Base-by-base conservation (phyloP, 2,797 vertebrate species). In the Rhinatrema bivittatum region DNA sequence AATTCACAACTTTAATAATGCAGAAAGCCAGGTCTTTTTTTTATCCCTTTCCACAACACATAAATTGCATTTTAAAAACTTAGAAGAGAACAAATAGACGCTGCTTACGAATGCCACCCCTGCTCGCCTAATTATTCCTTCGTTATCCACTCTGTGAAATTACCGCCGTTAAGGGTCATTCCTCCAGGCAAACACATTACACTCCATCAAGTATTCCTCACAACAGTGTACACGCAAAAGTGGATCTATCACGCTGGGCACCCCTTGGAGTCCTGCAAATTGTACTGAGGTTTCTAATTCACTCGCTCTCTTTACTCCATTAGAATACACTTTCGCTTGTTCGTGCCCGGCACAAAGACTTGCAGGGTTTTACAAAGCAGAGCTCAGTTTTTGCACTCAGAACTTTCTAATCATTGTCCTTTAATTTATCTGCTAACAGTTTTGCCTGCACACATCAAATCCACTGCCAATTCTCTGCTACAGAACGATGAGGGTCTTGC, bases 51-150 rank as follows among this genome's bases (percentile, higher is more conserved):
- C 12, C 47, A n/a, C 36, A 62, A 66, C 18, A 46, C 44, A 31
- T 16, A 3, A 1, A 50, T 42, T 42, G 12, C 9, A 29, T 32
- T 29, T 29, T 27, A 53, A 60, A 61, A 57, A 46, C 60, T 56
- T 47, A 20, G 68, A 41, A 53, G 53, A 9, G 57, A 58, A 70
- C 46, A 25, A 32, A 51, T 64, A 53, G 1, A 2, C 15, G 26
- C n/a, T 34, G 33, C 5, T 14, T 41, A n/a, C n/a, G n/a, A n/a
- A n/a, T n/a, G n/a, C 38, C 28, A 22, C 2, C 2, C 16, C 30
- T 39, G 6, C 29, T 57, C 46, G 14, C 42, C 34, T 65, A 68
- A 70, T 56, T 57, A 46, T 13, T 32, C 30, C 29, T 44, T 54
- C 31, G 20, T 57, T 46, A 25, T 24, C 32, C 16, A 37, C 9